Conservation (phyloP, 1,140 invertebrate species). For the Pseudomyrmex pallidus region DNA sequence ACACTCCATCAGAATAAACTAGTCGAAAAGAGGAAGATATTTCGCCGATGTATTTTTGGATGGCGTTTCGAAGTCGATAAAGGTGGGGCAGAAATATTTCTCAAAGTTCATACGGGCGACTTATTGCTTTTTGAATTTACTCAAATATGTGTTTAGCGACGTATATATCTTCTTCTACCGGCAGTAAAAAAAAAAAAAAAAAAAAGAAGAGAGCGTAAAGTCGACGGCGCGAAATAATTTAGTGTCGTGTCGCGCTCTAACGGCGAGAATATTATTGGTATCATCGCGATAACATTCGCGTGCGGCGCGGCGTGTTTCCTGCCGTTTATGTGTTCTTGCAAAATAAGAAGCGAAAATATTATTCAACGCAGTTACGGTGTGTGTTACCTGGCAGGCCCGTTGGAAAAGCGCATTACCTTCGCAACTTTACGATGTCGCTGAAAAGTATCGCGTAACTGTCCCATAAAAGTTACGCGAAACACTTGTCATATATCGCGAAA, state of each 20-base stretch:
- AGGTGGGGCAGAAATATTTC: too few relatives aligned
- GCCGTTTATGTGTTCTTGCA: constrained; percentile 60
- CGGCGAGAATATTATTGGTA: constrained; percentile 56
- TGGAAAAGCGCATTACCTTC: constrained; percentile 60
- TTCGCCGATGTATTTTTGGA: not conserved
- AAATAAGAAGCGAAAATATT: constrained; percentile 67
- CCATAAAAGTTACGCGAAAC: constrained; percentile 71
- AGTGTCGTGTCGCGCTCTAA: constrained; percentile 18
- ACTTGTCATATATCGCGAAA: constrained; percentile 71
- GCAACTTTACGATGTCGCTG: constrained; percentile 69
- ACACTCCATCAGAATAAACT: not conserved
- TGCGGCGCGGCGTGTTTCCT: constrained; percentile 27
- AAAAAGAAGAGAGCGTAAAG: constrained; percentile 22
- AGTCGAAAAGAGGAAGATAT: not conserved
- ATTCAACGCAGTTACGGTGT: constrained; percentile 59
- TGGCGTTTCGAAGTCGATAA: not conserved
- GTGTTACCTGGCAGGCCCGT: constrained; percentile 32
- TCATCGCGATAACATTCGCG: constrained; percentile 27
- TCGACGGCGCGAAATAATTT: constrained; percentile 66
- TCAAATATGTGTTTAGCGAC: not conserved
- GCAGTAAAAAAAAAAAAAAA: too few relatives aligned
- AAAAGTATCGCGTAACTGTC: constrained; percentile 69
- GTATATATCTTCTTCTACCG: not conserved
- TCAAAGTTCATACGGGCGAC: not conserved
- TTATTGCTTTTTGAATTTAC: not conserved